phyloP scores from a whole-genome alignment of 2,797 vertebrate species.

The Darevskia nairensis region DNA sequence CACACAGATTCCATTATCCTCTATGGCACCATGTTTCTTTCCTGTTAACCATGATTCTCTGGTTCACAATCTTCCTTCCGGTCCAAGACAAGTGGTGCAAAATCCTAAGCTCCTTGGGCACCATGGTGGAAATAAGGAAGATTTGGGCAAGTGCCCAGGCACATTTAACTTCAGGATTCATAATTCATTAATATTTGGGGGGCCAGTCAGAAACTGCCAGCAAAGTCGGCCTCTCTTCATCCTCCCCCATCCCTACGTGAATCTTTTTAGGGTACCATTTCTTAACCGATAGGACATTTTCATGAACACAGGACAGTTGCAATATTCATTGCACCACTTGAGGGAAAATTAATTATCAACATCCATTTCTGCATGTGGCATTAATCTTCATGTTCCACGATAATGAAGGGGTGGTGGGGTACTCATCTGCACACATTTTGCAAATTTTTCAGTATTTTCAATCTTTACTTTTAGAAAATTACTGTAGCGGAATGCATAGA shows the following conservation, averaged over 20 bases:
- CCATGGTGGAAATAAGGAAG: neutral
- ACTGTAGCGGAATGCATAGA: conserved; percentile 99
- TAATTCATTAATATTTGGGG: neutral
- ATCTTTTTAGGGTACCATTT: neutral
- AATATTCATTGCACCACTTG: neutral
- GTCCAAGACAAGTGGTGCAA: neutral
- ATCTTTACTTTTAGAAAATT: conserved; percentile 91
- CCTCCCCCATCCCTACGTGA: neutral
- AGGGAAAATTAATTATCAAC: neutral
- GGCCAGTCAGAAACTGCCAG: neutral
- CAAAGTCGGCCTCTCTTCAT: no score
- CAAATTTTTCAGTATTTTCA: conserved; percentile 64
- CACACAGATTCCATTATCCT: neutral
- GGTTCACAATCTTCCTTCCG: neutral
- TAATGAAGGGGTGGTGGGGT: neutral
- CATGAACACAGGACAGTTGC: neutral
- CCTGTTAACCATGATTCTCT: neutral
- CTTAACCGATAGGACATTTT: neutral
- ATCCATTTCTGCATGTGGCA: neutral
- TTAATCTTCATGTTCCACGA: conserved; percentile 3
- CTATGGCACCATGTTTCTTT: neutral
- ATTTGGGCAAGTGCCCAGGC: neutral
- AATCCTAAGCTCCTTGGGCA: neutral
- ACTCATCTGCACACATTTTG: conserved; percentile 15
- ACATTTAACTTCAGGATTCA: neutral